Base-by-base conservation (phyloP, 1,140 invertebrate genomes). In the Dendroctonus valens region DNA sequence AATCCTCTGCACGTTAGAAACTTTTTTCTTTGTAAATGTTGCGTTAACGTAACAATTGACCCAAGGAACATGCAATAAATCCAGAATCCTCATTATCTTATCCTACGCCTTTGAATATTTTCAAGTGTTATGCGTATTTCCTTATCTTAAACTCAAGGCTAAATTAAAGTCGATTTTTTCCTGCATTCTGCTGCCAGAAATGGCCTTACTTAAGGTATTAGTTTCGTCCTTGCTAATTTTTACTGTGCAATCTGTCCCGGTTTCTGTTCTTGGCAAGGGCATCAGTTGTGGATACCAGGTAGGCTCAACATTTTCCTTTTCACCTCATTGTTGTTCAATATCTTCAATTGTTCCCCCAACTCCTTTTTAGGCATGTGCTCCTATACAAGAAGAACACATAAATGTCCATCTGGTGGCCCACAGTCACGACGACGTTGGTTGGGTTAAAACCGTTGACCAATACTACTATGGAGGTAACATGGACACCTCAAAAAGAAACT, bases 401-500 rank as follows among this genome's bases (percentile, higher is more conserved):
- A 91, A 91, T 75, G 84, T 91, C 0, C 90, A 92, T 75, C 70
- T 92, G 2, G 83, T 91, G 0, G 80, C 87, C 0, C 86, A 87
- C 70, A 83, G 83, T 5, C 91, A 93, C 76, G 88, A 91, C 81
- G 91, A 93, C 79, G 88, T 91, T 0, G 91, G 91, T 5, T 93
- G 91, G 91, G 80, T 91, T 14, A 91, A 91, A 80, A 93, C 91
- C 2, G 87, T 91, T 15, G 91, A 93, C 75, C 85, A 93, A 75
- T 93, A 93, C 76, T 86, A 52, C 73, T 89, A 86, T 76, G 89
- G 89, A 72, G 58, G 72, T 75, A 65, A 72, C 91, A 44, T 44
- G 42, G 8, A 3, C 15, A 46, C 12, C 8, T 46, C 1, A 46
- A 46, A 11, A 11, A 46, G 12, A 46, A 0, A 46, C 1, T 11